Evolutionary conservation across 2,797 vertebrate species (phyloP), one percentile per base, ranked within the genome.

Genomic region (Artibeus jamaicensis): DNA sequence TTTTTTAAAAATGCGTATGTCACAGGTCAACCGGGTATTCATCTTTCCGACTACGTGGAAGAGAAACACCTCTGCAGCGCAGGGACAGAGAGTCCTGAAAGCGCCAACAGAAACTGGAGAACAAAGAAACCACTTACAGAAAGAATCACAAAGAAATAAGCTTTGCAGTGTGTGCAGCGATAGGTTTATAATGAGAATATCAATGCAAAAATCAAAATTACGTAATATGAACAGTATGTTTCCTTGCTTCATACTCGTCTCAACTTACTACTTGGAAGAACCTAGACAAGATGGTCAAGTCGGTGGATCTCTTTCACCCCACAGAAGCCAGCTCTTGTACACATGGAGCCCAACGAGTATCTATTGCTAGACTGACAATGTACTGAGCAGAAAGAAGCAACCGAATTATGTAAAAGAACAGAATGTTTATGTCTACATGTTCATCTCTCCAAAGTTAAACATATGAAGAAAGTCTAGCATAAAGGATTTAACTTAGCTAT

Each of bases 71-170:
- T 86, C 76, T 14, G 70, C 1, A 89, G 22, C 44, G 81, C n/a
- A 46, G 32, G 29, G 73, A 91, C 74, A 71, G 44, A 94, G 46
- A 89, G 86, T 16, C 29, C 37, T 71, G 94, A 87, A 93, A 73
- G 62, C 18, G 70, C 29, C 90, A 95, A 91, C 5, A 95, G 84
- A 93, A 97, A 91, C 50, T 48, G 73, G 90, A 50, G 96, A 96
- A 98, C 95, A 97, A 97, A 94, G 90, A 89, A 79, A 57, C 24
- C 78, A 92, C 84, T 97, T 87, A 95, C 32, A 95, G 82, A 94
- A 94, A 93, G 46, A 82, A 86, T 48, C 79, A 70, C 29, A 92
- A 94, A 96, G 79, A 96, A 87, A 79, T 77, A 70, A 90, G 77
- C 90, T 95, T 46, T 62, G 70, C 62, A 73, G 83, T 10, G 32